Percentiles rank a stretch among this genome's conserved stretches.
Conservation (phyloP, 2,113 vertebrate species). For the Gallinago media region DNA sequence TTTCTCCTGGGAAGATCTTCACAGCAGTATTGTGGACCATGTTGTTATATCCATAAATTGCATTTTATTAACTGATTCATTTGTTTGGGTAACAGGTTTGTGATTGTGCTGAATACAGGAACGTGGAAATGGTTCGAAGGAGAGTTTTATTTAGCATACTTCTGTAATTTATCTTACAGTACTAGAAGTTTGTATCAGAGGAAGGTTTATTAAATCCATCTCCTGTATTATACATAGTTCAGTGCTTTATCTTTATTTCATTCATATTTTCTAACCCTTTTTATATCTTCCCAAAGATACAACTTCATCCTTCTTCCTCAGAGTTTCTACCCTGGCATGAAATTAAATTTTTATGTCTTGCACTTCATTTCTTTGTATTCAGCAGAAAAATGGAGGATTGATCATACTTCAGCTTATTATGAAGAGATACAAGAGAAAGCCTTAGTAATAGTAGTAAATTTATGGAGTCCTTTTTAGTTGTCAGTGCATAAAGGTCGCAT, state of each 20-base stretch:
- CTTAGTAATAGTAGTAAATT: background rate
- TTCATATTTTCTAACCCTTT: background rate
- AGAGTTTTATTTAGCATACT: background rate
- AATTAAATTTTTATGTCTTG: background rate
- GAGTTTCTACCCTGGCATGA: background rate
- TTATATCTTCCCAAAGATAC: background rate
- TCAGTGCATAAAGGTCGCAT: rapidly evolving
- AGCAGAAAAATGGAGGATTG: background rate
- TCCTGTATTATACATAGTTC: background rate
- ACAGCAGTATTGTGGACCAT: rapidly evolving
- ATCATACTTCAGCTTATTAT: background rate
- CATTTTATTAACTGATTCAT: background rate
- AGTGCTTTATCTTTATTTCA: background rate
- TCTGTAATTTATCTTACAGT: background rate
- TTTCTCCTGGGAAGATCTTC: background rate
- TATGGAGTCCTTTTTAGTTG: background rate
- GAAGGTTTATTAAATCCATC: background rate
- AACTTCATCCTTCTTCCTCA: background rate
- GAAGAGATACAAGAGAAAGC: background rate
- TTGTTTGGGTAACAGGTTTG: background rate
- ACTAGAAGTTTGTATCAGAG: background rate
- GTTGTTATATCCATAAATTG: background rate
- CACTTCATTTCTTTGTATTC: background rate
- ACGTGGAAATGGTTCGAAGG: background rate
- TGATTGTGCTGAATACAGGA: background rate